Evolutionary conservation across 2,113 vertebrate genomes (phyloP).

Genomic region (Bagarius yarrelli): DNA sequence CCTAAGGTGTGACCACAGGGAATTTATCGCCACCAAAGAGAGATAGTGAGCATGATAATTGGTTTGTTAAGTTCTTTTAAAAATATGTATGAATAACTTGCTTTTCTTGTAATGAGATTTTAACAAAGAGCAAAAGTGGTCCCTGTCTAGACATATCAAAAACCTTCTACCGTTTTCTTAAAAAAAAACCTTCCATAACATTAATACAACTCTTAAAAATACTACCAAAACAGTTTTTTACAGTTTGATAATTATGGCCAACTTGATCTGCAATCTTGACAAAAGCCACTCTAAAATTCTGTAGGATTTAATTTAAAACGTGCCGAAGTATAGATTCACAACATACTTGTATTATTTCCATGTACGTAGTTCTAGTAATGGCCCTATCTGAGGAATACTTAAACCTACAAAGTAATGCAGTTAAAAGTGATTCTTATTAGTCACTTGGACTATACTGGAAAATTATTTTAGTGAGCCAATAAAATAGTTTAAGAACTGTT

Average conservation of each 20-base stretch:
- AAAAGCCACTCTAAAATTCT: neutral
- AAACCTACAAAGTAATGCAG: too few relatives aligned
- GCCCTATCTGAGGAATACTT: too few relatives aligned
- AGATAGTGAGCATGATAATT: constrained; percentile 66
- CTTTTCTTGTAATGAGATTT: neutral
- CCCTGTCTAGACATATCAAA: neutral
- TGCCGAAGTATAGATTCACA: too few relatives aligned
- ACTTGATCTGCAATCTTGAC: neutral
- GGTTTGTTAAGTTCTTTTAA: constrained; percentile 58
- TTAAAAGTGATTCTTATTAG: too few relatives aligned
- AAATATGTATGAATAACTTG: constrained; percentile 64
- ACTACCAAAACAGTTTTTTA: neutral
- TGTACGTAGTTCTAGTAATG: too few relatives aligned
- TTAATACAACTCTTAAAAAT: neutral
- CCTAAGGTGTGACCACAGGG: constrained; percentile 69
- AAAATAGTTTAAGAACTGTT: too few relatives aligned
- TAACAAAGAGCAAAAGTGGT: neutral
- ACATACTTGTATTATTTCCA: too few relatives aligned
- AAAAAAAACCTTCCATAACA: neutral
- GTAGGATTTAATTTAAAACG: too few relatives aligned
- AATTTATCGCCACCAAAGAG: constrained; percentile 64
- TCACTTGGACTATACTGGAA: too few relatives aligned
- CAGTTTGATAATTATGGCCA: neutral
- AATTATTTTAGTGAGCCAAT: too few relatives aligned
- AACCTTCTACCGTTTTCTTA: too few relatives aligned